Conservation (phyloP, 2,113 vertebrate species). For the Hypomesus transpacificus region DNA sequence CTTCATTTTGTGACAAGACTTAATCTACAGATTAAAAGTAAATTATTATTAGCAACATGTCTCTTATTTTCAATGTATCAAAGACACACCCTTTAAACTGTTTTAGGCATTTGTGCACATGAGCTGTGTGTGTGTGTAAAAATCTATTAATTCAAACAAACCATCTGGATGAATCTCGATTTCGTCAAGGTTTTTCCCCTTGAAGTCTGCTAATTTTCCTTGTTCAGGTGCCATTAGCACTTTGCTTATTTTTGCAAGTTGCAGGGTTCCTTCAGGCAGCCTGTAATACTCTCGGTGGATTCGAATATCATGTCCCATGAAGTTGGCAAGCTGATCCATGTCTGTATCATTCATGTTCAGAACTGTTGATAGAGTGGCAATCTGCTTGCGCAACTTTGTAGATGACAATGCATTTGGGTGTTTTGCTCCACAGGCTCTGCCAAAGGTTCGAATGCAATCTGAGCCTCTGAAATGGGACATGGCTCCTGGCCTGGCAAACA, state of each 20-base stretch:
- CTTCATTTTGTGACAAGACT: no score
- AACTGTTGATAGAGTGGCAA: slow-evolving; percentile 24
- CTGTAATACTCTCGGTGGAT: slow-evolving; percentile 23
- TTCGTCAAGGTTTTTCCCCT: slow-evolving; percentile 10
- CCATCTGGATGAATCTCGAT: no score
- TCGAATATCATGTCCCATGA: slow-evolving; percentile 33
- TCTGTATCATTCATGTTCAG: slow-evolving; percentile 29
- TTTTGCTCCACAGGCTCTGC: slow-evolving; percentile 12
- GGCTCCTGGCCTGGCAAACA: slow-evolving; percentile 23
- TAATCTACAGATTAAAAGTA: no score
- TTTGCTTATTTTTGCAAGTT: not conserved
- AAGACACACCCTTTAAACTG: no score
- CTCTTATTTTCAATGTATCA: no score
- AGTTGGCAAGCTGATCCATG: slow-evolving; percentile 29
- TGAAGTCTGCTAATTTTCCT: not conserved
- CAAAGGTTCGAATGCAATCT: slow-evolving; percentile 13
- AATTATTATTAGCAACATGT: no score
- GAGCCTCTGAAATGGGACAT: not conserved
- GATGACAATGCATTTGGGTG: slow-evolving; percentile 13
- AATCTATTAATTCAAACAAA: no score
- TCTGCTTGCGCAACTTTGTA: slow-evolving; percentile 24
- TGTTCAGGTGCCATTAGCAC: slow-evolving; percentile 1
- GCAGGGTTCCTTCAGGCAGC: slow-evolving; percentile 22
- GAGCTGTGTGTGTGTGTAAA: no score
- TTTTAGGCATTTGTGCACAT: no score